A percentile compares a stretch with the other conserved stretches of the same genome.
phyloP scores from a whole-genome alignment of 2,888 invertebrate genomes.

The Silvanus unidentatus region DNA sequence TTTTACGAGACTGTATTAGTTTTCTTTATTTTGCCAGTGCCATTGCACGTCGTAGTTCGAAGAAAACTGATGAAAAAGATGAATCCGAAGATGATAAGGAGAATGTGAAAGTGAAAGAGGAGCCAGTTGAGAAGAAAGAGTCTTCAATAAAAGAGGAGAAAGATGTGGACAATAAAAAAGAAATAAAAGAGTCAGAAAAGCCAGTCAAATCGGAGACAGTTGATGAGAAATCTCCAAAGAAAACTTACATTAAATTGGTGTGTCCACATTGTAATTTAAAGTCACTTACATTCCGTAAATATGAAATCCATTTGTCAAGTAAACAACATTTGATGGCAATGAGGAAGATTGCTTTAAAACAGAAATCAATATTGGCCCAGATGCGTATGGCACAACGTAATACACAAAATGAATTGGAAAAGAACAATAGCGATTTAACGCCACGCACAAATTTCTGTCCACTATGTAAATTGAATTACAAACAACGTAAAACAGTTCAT shows the following conservation, averaged over 20 bases:
- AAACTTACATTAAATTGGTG: slow-evolving; percentile 60
- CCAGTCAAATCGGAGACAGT: neutral
- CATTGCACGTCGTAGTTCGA: slow-evolving; percentile 26
- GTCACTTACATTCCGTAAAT: slow-evolving; percentile 69
- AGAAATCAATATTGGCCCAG: slow-evolving; percentile 57
- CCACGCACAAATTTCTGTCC: slow-evolving; percentile 44
- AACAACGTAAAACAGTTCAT: slow-evolving; percentile 62
- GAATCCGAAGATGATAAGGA: slow-evolving; percentile 36
- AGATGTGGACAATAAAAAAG: slow-evolving; percentile 44
- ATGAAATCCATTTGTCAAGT: slow-evolving; percentile 67
- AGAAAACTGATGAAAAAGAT: slow-evolving; percentile 19
- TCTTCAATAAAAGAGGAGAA: neutral
- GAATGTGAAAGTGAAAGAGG: slow-evolving; percentile 48
- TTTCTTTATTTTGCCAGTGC: slow-evolving; percentile 25
- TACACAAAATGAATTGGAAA: slow-evolving; percentile 73
- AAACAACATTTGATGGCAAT: slow-evolving; percentile 67
- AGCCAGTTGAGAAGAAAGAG: slow-evolving; percentile 52
- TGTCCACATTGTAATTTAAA: slow-evolving; percentile 75
- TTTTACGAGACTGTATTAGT: no score
- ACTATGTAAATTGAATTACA: slow-evolving; percentile 45
- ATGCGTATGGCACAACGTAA: slow-evolving; percentile 77
- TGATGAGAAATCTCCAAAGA: slow-evolving; percentile 26
- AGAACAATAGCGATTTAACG: slow-evolving; percentile 54
- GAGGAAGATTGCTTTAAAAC: slow-evolving; percentile 66
- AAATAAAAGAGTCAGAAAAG: slow-evolving; percentile 38